Evolutionary conservation across 2,888 invertebrate species (phyloP).

Genomic region (Steinernema scapterisci): DNA sequence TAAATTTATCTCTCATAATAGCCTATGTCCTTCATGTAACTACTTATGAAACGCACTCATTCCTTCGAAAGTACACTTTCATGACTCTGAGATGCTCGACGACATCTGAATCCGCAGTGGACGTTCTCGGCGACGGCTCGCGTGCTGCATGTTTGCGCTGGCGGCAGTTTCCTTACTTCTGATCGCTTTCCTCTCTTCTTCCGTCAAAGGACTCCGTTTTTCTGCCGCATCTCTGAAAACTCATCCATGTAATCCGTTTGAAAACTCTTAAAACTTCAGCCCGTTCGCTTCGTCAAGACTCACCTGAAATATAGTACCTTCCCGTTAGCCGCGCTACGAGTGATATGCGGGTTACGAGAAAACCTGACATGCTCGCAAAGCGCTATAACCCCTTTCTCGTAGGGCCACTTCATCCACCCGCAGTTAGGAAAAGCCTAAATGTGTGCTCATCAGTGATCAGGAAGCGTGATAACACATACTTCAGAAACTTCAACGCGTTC

Average conservation of each 20-base stretch:
- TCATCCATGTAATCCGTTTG: too few species aligned
- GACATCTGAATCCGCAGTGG: conserved; percentile 60
- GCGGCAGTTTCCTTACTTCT: not conserved
- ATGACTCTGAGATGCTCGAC: conserved; percentile 51
- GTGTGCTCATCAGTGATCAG: not conserved
- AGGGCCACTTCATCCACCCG: conserved; percentile 52
- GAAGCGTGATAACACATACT: not conserved
- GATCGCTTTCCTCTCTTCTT: conserved; percentile 50
- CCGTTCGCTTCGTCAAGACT: conserved; percentile 22
- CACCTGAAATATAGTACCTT: conserved; percentile 40
- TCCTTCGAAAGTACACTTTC: too few species aligned
- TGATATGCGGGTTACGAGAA: not conserved
- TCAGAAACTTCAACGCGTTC: not conserved
- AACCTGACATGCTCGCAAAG: conserved; percentile 40
- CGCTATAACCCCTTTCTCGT: conserved; percentile 44
- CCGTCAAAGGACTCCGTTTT: conserved; percentile 46
- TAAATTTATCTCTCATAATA: too few species aligned
- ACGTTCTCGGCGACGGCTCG: conserved; percentile 47
- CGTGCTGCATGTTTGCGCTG: conserved; percentile 10
- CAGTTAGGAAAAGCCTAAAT: not conserved
- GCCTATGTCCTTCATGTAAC: too few species aligned
- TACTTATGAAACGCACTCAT: too few species aligned
- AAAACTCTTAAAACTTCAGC: not conserved
- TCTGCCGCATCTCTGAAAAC: conserved; percentile 54
- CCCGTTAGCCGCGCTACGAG: conserved; percentile 23